Base-by-base conservation (phyloP, 2,888 invertebrate species). In the Hemaris fuciformis region DNA sequence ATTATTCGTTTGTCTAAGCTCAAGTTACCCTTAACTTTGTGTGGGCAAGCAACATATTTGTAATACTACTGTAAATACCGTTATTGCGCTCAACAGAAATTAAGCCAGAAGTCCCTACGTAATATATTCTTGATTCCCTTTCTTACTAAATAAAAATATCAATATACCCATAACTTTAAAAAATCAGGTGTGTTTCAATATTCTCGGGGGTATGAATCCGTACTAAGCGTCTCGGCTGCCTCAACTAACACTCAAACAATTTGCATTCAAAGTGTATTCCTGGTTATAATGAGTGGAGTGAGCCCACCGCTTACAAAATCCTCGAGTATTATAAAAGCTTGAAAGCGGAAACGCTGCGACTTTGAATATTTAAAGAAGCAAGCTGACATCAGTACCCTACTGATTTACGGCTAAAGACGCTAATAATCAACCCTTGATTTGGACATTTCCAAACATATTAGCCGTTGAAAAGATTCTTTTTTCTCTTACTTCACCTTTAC, bases 371-470 rank as follows among this genome's bases (percentile, higher is more conserved):
- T 84, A 66, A 89, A 82, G 73, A 64, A 72, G 67, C 71, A 64
- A 69, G 67, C 75, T 79, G 84, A 79, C 80, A 72, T 65, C 68
- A 68, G 64, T 62, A 64, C 68, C 73, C 64, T 63, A 61, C 65
- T 70, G 66, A 70, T 70, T 72, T 64, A 62, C 41, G 70, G 69
- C 65, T 71, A 66, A 77, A 79, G 79, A 81, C 74, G 77, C 72
- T 78, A 78, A 81, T 79, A 76, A 75, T 81, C 70, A 81, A 82
- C 82, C 81, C 83, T 80, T 82, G 76, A 79, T 77, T 76, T 74
- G 72, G 71, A 73, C 74, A 71, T 67, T 70, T 67, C 67, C 15
- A 2, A 41, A 13, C 3, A 4, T 2, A 38, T 38, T 10, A 0
- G 8, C 5, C 38, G n/a, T 38, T n/a, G n/a, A n/a, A 38, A 38